Base-by-base conservation (phyloP, 2,797 vertebrate species). In the Syngnathus rostellatus region DNA sequence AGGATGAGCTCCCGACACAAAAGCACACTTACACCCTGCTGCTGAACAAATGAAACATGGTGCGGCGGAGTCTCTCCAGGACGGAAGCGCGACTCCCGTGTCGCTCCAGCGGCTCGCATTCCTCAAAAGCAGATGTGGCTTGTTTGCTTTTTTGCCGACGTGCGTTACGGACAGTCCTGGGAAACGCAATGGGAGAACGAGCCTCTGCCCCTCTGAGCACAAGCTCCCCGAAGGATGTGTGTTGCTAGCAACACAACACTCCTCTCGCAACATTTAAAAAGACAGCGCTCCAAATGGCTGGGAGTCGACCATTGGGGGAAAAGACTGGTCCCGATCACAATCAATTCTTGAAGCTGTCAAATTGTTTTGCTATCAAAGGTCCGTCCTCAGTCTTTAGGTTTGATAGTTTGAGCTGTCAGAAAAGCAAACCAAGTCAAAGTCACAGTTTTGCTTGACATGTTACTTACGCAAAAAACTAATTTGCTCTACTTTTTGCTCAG, bases 261-360 rank as follows among this genome's bases (percentile, higher is more conserved):
- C 86, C 84, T 80, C 84, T 80, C 78, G 83, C 86, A 78, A 83
- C 85, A 86, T 89, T 92, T 92, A 93, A 92, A 93, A 89, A 84
- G 87, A 89, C 88, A 89, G 90, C 3, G 72, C 81, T 72, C 72
- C 64, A 14, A 4, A 25, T 41, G 37, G 37, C 2, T 17, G 6
- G 46, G 46, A 48, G 46, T 48, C 19, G 17, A n/a, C 17, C 31
- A 31, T 4, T 31, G 23, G 21, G 53, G 14, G 12, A 54, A 54
- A 54, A 31, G 31, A 31, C 31, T 31, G 5, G 31, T 3, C 31
- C 3, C 31, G 3, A 31, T 31, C 31, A 31, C 31, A 31, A 31
- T 31, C 31, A 31, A 31, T 31, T 31, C 31, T 31, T 31, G 3
- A 4, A 31, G 31, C 31, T 31, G 31, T 31, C 31, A 31, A 31